Conservation (phyloP, 2,113 vertebrate species). For the Microcebus lehilahytsara region DNA sequence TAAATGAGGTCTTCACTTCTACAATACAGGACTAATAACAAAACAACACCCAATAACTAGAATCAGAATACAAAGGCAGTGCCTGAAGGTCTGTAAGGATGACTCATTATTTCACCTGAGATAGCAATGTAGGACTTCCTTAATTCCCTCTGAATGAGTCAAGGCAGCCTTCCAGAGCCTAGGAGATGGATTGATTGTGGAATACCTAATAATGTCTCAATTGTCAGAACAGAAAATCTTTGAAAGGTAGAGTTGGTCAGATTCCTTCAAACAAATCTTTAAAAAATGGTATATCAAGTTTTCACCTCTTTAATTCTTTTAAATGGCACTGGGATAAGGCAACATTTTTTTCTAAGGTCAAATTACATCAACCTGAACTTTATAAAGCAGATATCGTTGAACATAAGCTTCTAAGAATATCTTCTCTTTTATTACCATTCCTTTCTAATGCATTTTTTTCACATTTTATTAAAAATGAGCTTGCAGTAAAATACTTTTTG, state of each 20-base stretch:
- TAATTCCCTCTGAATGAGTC: background rate
- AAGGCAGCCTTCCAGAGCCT: background rate
- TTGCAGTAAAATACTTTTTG: conserved; percentile 51
- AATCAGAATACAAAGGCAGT: background rate
- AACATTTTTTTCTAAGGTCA: background rate
- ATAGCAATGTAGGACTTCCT: background rate
- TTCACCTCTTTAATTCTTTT: conserved; percentile 25
- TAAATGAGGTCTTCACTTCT: background rate
- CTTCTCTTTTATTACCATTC: conserved; percentile 47
- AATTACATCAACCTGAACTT: conserved; percentile 42
- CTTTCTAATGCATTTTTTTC: conserved; percentile 29
- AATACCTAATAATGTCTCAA: background rate
- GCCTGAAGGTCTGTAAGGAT: background rate
- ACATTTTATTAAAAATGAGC: conserved; percentile 55
- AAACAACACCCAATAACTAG: background rate
- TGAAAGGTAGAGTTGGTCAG: background rate
- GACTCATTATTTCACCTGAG: background rate
- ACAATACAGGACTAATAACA: background rate
- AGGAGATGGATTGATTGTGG: rapidly evolving
- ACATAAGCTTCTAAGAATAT: conserved; percentile 39
- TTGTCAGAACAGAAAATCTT: background rate
- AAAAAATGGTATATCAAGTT: background rate
- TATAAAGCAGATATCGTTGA: conserved; percentile 14
- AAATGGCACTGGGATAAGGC: background rate
- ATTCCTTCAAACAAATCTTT: background rate